These are phyloP conservation scores for Hypotaenidia okinawae DNA, from an alignment of 2,797 vertebrate genomes.

Conservation along the genomic window DNA sequence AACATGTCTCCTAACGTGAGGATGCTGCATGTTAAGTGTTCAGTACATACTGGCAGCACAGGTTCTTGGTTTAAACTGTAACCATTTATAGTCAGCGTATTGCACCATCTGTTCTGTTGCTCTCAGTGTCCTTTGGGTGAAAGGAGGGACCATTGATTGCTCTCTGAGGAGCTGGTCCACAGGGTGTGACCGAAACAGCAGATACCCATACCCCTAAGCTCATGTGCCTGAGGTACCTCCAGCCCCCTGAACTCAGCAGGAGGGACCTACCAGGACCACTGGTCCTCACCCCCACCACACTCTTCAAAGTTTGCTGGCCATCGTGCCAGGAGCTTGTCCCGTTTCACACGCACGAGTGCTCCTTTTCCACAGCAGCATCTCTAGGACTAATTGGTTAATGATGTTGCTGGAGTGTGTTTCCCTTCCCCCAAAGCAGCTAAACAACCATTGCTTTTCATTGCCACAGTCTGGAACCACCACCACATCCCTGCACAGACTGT, in stretches of 20 bases:
- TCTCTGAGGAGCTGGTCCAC: not conserved
- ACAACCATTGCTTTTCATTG: not conserved
- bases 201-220: not conserved
- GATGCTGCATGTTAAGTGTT: not conserved
- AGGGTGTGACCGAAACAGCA: not conserved
- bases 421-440: not conserved
- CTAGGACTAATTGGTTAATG: not conserved
- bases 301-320: not conserved
- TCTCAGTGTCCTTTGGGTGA: not conserved
- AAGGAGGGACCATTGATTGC: not conserved
- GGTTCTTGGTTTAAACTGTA: not conserved
- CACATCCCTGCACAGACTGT: not conserved
- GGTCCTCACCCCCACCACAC: not conserved
- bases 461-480: not conserved
- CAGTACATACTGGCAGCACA: not conserved
- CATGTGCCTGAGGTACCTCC: not conserved
- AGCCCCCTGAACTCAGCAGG: not conserved
- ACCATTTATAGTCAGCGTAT: not conserved
- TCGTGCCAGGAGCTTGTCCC: not conserved
- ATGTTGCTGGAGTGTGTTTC: not conserved
- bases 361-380: fast-evolving
- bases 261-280: not conserved
- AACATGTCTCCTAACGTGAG: not conserved
- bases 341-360: not conserved
- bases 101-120: not conserved